Percentiles rank a stretch among this genome's conserved stretches.
Evolutionary conservation across 2,113 vertebrate genomes (phyloP).

Genomic region (Rhodinocichla rosea): DNA sequence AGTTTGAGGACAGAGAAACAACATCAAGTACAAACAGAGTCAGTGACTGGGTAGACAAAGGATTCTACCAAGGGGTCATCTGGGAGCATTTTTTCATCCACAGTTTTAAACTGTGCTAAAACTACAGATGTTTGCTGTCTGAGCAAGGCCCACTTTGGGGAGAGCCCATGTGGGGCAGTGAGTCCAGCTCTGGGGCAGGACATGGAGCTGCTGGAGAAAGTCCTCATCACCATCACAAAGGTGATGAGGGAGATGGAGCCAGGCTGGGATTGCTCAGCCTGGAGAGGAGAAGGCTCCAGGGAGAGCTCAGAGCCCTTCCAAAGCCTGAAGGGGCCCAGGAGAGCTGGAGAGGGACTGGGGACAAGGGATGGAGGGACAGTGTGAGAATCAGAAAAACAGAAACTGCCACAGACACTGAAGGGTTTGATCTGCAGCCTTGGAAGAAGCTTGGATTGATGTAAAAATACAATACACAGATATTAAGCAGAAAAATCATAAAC

Average conservation of each 20-base stretch:
- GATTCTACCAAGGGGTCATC: background rate
- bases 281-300: background rate
- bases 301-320: background rate
- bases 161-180: rapidly evolving
- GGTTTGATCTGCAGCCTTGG: background rate
- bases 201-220: background rate
- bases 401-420: background rate
- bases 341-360: background rate
- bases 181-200: background rate
- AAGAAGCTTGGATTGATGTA: background rate
- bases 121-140: background rate
- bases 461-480: background rate
- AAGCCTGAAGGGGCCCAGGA: background rate
- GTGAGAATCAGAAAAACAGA: background rate
- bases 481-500: background rate
- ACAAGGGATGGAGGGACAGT: background rate
- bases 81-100: background rate
- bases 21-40: background rate
- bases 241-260: background rate
- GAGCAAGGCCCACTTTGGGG: background rate
- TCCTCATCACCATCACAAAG: background rate
- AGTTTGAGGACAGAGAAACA: background rate
- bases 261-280: rapidly evolving
- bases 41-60: rapidly evolving
- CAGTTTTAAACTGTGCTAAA: background rate